phyloP scores from a whole-genome alignment of 2,797 vertebrate species.

The Aeoliscus strigatus region DNA sequence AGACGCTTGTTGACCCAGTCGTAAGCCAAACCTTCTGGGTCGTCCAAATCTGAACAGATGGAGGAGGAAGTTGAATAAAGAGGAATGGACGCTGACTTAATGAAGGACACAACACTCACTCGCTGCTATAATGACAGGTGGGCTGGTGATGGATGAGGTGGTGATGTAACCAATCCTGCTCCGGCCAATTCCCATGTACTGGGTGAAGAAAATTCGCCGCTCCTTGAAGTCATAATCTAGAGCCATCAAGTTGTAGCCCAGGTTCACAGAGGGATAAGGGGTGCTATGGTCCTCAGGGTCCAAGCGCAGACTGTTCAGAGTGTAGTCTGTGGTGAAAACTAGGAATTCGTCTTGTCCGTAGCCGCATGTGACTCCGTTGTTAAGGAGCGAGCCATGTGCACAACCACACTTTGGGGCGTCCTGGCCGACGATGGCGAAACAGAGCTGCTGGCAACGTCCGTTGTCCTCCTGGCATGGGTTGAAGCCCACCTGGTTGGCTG shows the following conservation, averaged over 20 bases:
- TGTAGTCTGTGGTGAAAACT: conserved; percentile 81
- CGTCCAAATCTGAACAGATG: conserved; percentile 76
- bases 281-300: conserved; percentile 82
- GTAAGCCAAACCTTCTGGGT: conserved; percentile 86
- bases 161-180: conserved; percentile 84
- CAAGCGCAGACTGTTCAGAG: conserved; percentile 80
- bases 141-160: conserved; percentile 63
- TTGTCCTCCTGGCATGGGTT: conserved; percentile 86
- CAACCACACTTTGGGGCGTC: conserved; percentile 80
- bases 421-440: conserved; percentile 81
- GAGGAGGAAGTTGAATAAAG: background rate
- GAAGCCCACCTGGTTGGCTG: conserved; percentile 77
- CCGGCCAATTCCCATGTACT: conserved; percentile 64
- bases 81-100: background rate
- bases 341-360: conserved; percentile 83
- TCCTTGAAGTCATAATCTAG: conserved; percentile 83
- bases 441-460: conserved; percentile 87
- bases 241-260: conserved; percentile 72
- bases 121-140: conserved; percentile 74
- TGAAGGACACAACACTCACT: conserved; percentile 64
- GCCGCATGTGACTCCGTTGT: conserved; percentile 82
- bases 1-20: conserved; percentile 90
- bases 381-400: conserved; percentile 81
- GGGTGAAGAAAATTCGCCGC: conserved; percentile 83
- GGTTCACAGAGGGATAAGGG: conserved; percentile 74